Evolutionary conservation across 2,888 invertebrate species (phyloP), one percentile per base, ranked within the genome.

Genomic region (Protonemura montana): DNA sequence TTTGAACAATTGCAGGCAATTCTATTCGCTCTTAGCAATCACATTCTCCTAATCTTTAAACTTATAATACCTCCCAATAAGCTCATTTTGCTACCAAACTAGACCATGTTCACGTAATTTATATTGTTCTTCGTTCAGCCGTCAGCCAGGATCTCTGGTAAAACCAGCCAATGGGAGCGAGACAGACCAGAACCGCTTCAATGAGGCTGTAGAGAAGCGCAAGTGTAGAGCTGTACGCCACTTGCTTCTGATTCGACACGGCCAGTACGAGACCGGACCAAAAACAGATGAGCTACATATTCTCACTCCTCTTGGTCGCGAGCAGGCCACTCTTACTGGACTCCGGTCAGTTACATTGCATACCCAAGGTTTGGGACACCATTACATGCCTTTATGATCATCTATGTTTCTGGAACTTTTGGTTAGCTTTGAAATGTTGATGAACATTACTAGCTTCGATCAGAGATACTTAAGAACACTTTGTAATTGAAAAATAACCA

Each of bases 211-310:
- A 35, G 95, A 95, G 89, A 93, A 94, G 86, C 91, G 92, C 0
- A 94, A 93, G 89, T 92, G 94, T 0, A 93, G 90, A 88, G 95
- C 95, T 0, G 93, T 94, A 0, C 92, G 98, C n/a, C 97, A 99
- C 91, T 91, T 99, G 85, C 94, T 99, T 89, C 93, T 99, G 25
- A 96, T 99, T 87, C 93, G 99, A 77, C 99, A 99, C 91, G 99
- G 99, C 0, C 99, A 99, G 91, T 99, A 99, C 90, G 94, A 97
- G 89, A 91, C 95, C 77, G 92, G 94, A 13, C 97, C 96, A 0
- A 91, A 92, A 41, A 93, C 92, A 0, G 98, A 98, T 90, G 92
- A 93, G 6, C 95, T 97, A 28, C 93, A 96, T 89, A 92, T 92
- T 85, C 93, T 99, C 16, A 98, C 99, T 0, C 93, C 94, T 82